phyloP scores from a whole-genome alignment of 1,140 invertebrate species.

The Maconellicoccus hirsutus region DNA sequence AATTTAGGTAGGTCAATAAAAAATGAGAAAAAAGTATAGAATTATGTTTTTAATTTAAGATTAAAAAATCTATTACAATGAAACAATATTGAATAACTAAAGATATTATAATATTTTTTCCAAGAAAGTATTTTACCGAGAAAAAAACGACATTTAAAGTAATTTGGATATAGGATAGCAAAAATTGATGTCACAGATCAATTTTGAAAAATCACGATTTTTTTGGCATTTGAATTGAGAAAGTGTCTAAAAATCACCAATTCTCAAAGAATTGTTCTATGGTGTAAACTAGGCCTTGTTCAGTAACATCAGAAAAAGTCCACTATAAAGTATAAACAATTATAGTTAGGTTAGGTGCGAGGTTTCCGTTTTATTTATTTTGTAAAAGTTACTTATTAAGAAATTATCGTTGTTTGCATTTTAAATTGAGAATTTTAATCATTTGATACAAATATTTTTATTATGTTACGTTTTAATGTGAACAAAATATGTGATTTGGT shows the following conservation, averaged over 20 bases:
- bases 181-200: too few relatives aligned
- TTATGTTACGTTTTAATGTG: slow-evolving; percentile 21
- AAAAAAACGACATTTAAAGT: too few relatives aligned
- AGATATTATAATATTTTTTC: too few relatives aligned
- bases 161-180: too few relatives aligned
- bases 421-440: slow-evolving; percentile 20
- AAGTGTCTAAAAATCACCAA: neutral
- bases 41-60: too few relatives aligned
- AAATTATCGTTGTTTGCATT: slow-evolving; percentile 21
- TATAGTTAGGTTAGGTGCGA: slow-evolving; percentile 22
- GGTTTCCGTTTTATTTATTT: slow-evolving; percentile 21
- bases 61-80: too few relatives aligned
- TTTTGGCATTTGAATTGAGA: neutral
- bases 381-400: slow-evolving; percentile 17
- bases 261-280: neutral
- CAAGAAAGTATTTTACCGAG: too few relatives aligned
- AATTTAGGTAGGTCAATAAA: too few relatives aligned
- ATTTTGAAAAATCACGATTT: neutral
- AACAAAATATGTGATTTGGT: slow-evolving; percentile 19
- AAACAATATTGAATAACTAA: too few relatives aligned
- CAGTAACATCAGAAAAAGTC: slow-evolving; percentile 21
- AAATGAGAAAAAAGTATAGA: too few relatives aligned
- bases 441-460: slow-evolving; percentile 22
- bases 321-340: slow-evolving; percentile 17
- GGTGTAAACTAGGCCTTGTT: slow-evolving; percentile 16